These are phyloP conservation scores for Ctenochaetus hawaiiensis DNA, from an alignment of 2,797 vertebrate genomes.

Conservation along the genomic window DNA sequence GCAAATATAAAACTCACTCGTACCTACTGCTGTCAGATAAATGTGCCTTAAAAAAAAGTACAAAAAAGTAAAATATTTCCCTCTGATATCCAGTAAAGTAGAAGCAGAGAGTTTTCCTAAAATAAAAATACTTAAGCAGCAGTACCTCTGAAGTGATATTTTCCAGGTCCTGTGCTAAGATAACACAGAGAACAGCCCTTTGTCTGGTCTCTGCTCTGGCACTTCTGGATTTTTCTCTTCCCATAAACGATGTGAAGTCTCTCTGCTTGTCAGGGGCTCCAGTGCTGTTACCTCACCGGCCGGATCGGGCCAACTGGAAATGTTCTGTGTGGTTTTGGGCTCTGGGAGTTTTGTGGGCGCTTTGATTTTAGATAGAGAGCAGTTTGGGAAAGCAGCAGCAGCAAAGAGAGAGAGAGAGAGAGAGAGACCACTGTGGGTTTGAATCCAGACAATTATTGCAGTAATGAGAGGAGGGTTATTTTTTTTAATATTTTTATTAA, in stretches of 20 bases:
- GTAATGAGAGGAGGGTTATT: conserved; percentile 53
- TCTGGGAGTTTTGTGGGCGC: conserved; percentile 78
- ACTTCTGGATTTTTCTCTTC: conserved; percentile 63
- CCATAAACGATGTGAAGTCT: conserved; percentile 67
- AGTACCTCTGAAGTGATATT: not conserved
- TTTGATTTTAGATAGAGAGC: conserved; percentile 80
- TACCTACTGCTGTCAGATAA: conserved; percentile 1
- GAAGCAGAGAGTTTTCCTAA: not conserved
- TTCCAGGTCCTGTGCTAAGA: conserved; percentile 31
- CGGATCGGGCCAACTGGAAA: conserved; percentile 84
- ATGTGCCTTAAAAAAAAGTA: not conserved
- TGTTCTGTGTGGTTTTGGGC: conserved; percentile 79
- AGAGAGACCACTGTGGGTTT: conserved; percentile 31
- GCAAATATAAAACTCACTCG: not conserved
- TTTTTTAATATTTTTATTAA: not conserved
- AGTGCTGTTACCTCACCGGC: conserved; percentile 81
- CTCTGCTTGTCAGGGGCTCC: conserved; percentile 76
- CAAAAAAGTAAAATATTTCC: not conserved
- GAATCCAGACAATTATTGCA: conserved; percentile 48
- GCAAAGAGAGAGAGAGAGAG: conserved; percentile 1
- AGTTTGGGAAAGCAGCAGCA: conserved; percentile 63
- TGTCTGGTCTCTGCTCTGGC: conserved; percentile 64
- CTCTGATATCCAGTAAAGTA: conserved; percentile 1
- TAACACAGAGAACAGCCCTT: conserved; percentile 62
- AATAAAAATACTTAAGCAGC: not conserved